phyloP scores from a whole-genome alignment of 2,113 vertebrate genomes.

The Anoplopoma fimbria region DNA sequence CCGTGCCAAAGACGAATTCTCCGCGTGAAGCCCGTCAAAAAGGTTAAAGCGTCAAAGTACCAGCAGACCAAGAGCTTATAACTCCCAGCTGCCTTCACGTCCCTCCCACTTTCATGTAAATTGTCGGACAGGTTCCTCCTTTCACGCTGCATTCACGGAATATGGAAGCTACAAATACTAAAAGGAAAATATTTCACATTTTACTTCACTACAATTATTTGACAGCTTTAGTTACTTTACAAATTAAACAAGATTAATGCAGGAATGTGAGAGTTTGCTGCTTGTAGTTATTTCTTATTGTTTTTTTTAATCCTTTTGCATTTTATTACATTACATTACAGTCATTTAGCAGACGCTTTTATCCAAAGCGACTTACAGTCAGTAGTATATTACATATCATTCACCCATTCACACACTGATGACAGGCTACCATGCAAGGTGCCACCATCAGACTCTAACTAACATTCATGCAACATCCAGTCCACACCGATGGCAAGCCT shows the following conservation, averaged over 20 bases:
- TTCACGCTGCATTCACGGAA: slow-evolving; percentile 37
- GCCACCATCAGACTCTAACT: too few relatives aligned
- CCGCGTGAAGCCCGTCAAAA: not conserved
- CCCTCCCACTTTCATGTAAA: slow-evolving; percentile 38
- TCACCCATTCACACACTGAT: too few relatives aligned
- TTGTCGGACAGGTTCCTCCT: not conserved
- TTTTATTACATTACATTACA: too few relatives aligned
- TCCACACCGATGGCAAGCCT: too few relatives aligned
- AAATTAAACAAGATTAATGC: not conserved
- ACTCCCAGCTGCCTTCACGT: not conserved
- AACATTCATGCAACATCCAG: too few relatives aligned
- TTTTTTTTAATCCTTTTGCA: not conserved
- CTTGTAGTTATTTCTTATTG: not conserved
- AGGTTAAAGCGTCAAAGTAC: not conserved
- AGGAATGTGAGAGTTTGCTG: not conserved
- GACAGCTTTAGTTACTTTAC: not conserved
- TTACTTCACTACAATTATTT: not conserved
- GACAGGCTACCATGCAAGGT: too few relatives aligned
- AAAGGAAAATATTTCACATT: not conserved
- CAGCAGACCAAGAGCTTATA: not conserved
- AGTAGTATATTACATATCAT: too few relatives aligned
- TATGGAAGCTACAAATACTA: not conserved
- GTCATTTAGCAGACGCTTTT: too few relatives aligned
- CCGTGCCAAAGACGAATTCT: slow-evolving; percentile 11
- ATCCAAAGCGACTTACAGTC: too few relatives aligned